These are phyloP conservation scores for Pycnonotus jocosus DNA, from an alignment of 2,113 vertebrate genomes.

Conservation along the genomic window DNA sequence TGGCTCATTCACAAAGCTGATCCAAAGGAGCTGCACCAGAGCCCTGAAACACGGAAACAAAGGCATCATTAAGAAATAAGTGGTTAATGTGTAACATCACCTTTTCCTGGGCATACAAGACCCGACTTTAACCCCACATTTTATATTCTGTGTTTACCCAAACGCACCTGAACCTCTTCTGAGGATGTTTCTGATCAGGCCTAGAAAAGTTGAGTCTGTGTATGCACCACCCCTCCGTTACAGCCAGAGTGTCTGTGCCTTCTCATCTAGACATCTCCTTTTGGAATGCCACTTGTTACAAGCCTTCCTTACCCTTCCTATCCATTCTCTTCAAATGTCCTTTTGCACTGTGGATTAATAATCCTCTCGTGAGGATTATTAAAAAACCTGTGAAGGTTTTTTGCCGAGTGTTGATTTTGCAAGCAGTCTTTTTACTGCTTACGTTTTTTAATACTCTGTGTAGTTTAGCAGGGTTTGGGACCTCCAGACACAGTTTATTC, in stretches of 20 bases:
- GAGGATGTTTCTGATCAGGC: rapidly evolving
- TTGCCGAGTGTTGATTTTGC: neutral
- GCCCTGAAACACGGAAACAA: neutral
- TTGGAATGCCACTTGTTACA: neutral
- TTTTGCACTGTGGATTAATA: neutral
- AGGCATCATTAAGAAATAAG: neutral
- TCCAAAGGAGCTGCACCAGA: neutral
- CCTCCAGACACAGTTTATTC: neutral
- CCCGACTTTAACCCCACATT: neutral
- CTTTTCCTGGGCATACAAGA: neutral
- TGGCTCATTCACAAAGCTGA: neutral
- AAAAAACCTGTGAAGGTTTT: neutral
- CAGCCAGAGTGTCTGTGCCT: neutral
- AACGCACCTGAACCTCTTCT: neutral
- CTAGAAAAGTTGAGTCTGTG: neutral
- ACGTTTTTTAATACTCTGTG: neutral
- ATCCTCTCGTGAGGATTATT: no score
- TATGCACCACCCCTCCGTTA: neutral
- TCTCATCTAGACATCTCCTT: neutral
- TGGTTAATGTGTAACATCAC: neutral
- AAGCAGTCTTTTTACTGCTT: neutral
- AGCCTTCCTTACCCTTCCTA: neutral
- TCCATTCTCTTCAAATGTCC: neutral
- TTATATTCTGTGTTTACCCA: neutral
- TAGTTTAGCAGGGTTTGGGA: neutral